phyloP scores from a whole-genome alignment of 1,140 invertebrate species.

The Magallana angulata region DNA sequence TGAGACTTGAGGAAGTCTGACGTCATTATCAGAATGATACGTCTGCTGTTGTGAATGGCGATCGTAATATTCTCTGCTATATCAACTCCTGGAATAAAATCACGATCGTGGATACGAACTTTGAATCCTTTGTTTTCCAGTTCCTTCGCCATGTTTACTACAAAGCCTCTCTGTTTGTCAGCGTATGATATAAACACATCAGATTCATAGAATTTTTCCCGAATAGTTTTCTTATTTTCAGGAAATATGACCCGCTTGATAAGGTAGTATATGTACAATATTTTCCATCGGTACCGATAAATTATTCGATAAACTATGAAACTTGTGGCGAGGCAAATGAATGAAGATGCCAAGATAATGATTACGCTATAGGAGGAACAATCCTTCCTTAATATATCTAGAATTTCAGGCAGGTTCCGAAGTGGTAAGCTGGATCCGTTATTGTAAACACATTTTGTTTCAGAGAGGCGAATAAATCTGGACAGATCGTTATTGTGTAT shows the following conservation, averaged over 20 bases:
- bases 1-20: slow-evolving; percentile 83
- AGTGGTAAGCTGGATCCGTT: slow-evolving; percentile 4
- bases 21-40: slow-evolving; percentile 83
- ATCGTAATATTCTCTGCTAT: slow-evolving; percentile 84
- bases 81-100: slow-evolving; percentile 89
- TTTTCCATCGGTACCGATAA: slow-evolving; percentile 46
- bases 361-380: slow-evolving; percentile 38
- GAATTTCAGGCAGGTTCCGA: background rate
- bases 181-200: slow-evolving; percentile 44
- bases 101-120: slow-evolving; percentile 93
- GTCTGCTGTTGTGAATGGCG: slow-evolving; percentile 83
- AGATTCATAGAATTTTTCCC: slow-evolving; percentile 46
- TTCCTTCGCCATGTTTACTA: slow-evolving; percentile 9
- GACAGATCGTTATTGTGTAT: background rate
- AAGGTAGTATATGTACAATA: slow-evolving; percentile 47
- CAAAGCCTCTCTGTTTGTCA: slow-evolving; percentile 36
- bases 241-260: background rate
- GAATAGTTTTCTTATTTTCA: background rate
- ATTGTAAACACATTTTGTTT: background rate
- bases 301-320: background rate
- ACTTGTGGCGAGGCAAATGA: background rate
- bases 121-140: slow-evolving; percentile 23
- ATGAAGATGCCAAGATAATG: background rate
- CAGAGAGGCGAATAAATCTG: background rate
- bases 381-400: background rate